Evolutionary conservation across 2,797 vertebrate genomes (phyloP), one percentile per base, ranked within the genome.

Genomic region (Mallotus villosus): DNA sequence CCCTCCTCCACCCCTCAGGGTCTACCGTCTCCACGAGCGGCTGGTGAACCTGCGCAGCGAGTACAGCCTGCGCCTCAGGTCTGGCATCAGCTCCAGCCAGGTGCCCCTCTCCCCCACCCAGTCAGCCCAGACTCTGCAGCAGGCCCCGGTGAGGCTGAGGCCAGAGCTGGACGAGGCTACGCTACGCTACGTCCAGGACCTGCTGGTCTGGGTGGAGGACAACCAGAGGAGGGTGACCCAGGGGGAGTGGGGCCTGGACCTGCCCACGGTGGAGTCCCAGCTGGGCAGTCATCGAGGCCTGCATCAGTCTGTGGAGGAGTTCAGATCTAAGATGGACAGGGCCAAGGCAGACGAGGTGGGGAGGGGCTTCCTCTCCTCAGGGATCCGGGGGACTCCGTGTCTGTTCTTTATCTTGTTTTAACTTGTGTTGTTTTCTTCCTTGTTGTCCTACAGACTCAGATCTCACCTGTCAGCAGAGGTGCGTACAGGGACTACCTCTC

Each of bases 191-290:
- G 91, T 95, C 79, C 95, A 94, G 68, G 96, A 97, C 46, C 92
- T 98, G 70, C 90, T 97, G 86, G 92, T 89, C 73, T 98, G 97
- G 97, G 94, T 98, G 81, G 95, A 97, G 79, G 97, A 98, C 87
- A 98, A 97, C 92, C 97, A 98, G 91, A 90, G 87, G 3, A 92
- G 94, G 0, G 82, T 97, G 75, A 93, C 91, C 0, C 46, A 77
- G 0, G 94, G 94, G 0, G 94, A 97, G 82, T 98, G 97, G 97
- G 97, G 96, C 0, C 86, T 90, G 0, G 96, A 99, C 91, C 91
- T 97, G 71, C 95, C 97, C 77, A 92, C 93, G 0, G 95, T 97
- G 21, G 96, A 98, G 87, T 94, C 94, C 0, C 95, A 97, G 75
- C 92, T 99, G 74, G 95, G 96, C 59, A 93, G 93, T 81, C 97